Percentiles rank a stretch among this genome's conserved stretches.
phyloP scores from a whole-genome alignment of 2,113 vertebrate genomes.

The Calidris pugnax region DNA sequence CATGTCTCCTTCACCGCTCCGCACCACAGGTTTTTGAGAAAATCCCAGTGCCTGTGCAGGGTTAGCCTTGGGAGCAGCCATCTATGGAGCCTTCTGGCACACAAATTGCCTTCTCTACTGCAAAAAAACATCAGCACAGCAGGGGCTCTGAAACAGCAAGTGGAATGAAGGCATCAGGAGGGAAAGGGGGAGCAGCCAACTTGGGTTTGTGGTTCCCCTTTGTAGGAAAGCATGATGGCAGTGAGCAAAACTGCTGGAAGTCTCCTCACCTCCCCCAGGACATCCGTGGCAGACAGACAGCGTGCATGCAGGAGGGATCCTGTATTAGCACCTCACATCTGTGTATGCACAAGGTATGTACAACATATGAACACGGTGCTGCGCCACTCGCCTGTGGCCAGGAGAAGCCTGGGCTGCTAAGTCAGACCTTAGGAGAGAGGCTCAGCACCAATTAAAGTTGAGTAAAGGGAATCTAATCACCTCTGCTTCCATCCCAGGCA shows the following conservation, averaged over 20 bases:
- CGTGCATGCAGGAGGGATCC: too few species aligned
- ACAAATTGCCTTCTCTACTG: neutral
- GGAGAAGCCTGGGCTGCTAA: neutral
- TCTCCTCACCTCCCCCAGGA: neutral
- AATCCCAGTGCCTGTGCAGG: neutral
- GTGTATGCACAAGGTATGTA: neutral
- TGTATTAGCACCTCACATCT: fast-evolving
- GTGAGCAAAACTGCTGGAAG: neutral
- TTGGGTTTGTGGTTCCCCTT: neutral
- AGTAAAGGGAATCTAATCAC: neutral
- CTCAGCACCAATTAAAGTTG: neutral
- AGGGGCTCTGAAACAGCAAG: neutral
- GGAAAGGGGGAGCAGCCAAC: neutral
- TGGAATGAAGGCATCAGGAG: neutral
- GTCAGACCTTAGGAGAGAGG: neutral
- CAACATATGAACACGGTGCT: neutral
- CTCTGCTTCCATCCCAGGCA: neutral
- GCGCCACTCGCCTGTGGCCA: neutral
- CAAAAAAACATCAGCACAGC: neutral
- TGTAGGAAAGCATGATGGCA: neutral
- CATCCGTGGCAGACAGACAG: neutral
- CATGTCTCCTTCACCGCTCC: fast-evolving
- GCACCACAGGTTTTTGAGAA: neutral
- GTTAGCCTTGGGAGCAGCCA: neutral
- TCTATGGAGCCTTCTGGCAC: neutral